phyloP scores from a whole-genome alignment of 2,797 vertebrate genomes.

The Geotrypetes seraphini region DNA sequence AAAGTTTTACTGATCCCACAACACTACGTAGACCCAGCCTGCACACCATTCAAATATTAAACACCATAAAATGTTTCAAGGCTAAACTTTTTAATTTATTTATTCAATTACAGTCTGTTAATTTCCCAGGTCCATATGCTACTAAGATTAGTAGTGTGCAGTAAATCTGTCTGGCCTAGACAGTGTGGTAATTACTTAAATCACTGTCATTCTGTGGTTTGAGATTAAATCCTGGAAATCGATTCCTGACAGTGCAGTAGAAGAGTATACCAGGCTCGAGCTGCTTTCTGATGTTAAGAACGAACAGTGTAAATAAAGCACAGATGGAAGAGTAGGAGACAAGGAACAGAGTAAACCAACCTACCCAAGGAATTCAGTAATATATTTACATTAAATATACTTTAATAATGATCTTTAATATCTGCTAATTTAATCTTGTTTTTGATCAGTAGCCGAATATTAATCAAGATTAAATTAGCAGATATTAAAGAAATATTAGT shows the following conservation, averaged over 20 bases:
- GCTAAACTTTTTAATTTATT: constrained; percentile 46
- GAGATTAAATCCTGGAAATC: constrained; percentile 32
- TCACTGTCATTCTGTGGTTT: constrained; percentile 40
- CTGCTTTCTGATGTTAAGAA: not conserved
- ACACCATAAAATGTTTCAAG: constrained; percentile 19
- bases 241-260: constrained; percentile 24
- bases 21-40: too few species aligned
- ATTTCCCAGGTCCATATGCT: constrained; percentile 58
- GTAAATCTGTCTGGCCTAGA: constrained; percentile 43
- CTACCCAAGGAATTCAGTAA: constrained; percentile 5
- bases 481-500: too few species aligned
- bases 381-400: constrained; percentile 1
- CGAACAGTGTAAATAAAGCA: too few species aligned
- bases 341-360: constrained; percentile 2
- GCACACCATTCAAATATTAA: too few species aligned
- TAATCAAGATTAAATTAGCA: too few species aligned
- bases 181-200: constrained; percentile 58
- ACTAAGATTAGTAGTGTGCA: constrained; percentile 52
- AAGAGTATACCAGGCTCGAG: constrained; percentile 13
- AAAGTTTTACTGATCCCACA: too few species aligned
- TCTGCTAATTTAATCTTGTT: too few species aligned
- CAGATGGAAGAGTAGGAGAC: not conserved
- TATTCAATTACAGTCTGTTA: constrained; percentile 52
- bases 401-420: constrained; percentile 2
- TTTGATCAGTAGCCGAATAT: too few species aligned